These are phyloP conservation scores for Heterotilapia buettikoferi DNA, from an alignment of 2,113 vertebrate species.

Conservation along the genomic window DNA sequence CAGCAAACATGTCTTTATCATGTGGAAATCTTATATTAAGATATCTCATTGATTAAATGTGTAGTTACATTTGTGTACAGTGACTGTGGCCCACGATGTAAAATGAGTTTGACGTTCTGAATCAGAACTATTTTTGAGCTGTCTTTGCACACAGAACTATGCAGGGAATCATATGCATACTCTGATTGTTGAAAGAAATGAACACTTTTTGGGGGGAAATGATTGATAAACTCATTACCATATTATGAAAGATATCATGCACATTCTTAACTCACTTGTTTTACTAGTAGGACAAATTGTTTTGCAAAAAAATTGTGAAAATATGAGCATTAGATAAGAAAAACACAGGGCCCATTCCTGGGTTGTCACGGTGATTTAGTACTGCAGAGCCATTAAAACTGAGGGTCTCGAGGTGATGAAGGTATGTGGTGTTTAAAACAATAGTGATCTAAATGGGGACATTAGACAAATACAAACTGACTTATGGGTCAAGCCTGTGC, in stretches of 20 bases:
- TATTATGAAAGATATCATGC: not conserved
- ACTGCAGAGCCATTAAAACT: not conserved
- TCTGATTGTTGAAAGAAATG: not conserved
- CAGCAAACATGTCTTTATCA: not conserved
- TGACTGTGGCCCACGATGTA: not conserved
- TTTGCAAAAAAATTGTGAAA: not conserved
- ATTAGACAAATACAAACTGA: not conserved
- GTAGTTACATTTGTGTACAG: not conserved
- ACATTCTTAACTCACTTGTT: not conserved
- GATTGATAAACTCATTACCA: not conserved
- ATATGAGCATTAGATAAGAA: not conserved
- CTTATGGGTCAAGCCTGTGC: not conserved
- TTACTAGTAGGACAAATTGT: not conserved
- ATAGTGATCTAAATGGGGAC: not conserved
- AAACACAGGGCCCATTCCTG: not conserved
- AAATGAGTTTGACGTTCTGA: not conserved
- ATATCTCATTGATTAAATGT: not conserved
- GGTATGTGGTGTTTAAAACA: not conserved
- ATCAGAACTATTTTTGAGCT: not conserved
- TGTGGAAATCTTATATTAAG: not conserved
- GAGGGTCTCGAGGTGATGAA: not conserved
- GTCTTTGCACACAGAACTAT: not conserved
- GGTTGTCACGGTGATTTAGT: not conserved
- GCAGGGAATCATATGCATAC: not conserved
- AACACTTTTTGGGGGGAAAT: rapidly evolving